Evolutionary conservation across 2,113 vertebrate species (phyloP).

Genomic region (Callospermophilus lateralis): DNA sequence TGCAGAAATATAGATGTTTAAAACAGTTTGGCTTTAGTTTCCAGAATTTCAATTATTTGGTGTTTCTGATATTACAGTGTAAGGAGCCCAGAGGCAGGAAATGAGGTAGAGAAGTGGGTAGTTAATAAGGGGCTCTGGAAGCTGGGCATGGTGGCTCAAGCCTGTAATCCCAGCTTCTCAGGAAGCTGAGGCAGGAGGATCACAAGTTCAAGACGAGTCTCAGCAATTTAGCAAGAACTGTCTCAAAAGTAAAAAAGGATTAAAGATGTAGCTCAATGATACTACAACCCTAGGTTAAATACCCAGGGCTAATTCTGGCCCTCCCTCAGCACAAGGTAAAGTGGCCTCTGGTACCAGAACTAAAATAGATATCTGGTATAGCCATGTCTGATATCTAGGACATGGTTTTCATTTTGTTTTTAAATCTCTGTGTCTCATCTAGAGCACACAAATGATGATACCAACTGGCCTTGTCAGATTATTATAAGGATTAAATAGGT

Average conservation of each 20-base stretch:
- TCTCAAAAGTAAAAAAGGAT: too few species aligned
- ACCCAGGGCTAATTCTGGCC: too few species aligned
- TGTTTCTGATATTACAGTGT: background rate
- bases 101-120: background rate
- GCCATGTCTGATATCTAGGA: background rate
- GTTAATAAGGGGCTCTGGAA: background rate
- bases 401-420: background rate
- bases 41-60: background rate
- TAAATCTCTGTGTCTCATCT: background rate
- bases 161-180: too few species aligned
- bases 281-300: too few species aligned
- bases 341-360: background rate
- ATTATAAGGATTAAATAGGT: background rate
- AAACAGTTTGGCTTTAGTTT: background rate
- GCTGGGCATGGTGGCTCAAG: too few species aligned
- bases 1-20: background rate
- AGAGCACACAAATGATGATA: background rate
- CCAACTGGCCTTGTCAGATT: background rate
- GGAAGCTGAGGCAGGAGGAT: too few species aligned
- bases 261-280: too few species aligned
- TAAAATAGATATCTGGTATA: too few species aligned
- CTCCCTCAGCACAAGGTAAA: too few species aligned
- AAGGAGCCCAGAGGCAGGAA: background rate
- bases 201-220: too few species aligned
- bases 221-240: too few species aligned